Evolutionary conservation across 2,888 invertebrate species (phyloP).

Genomic region (Halocaridina rubra): DNA sequence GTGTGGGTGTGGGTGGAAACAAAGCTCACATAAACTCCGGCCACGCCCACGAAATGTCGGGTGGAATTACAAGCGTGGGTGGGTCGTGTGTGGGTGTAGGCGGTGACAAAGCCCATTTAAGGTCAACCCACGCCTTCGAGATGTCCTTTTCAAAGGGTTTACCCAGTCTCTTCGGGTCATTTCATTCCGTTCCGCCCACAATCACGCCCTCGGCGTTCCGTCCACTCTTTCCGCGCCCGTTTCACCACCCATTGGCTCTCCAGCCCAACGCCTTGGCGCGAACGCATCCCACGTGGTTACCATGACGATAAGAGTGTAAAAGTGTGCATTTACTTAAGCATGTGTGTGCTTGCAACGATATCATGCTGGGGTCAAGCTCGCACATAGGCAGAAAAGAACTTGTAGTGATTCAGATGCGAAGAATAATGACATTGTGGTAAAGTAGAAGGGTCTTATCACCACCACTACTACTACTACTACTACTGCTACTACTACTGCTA

Average conservation of each 20-base stretch:
- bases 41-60: conserved; percentile 16
- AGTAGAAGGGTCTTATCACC: no score
- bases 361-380: background rate
- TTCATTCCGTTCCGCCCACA: conserved; percentile 45
- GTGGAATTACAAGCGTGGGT: background rate
- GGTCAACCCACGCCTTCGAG: background rate
- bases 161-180: conserved; percentile 50
- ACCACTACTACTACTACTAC: no score
- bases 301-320: background rate
- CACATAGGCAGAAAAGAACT: no score
- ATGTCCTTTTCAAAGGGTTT: conserved; percentile 27
- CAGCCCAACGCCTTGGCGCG: conserved; percentile 36
- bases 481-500: no score
- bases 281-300: conserved; percentile 50
- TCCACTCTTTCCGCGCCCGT: conserved; percentile 35
- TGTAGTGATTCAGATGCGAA: no score
- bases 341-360: no score
- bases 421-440: no score
- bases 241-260: conserved; percentile 42
- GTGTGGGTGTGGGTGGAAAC: no score
- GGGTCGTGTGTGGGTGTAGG: no score
- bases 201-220: conserved; percentile 55
- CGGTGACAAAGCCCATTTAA: background rate
- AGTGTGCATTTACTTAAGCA: no score
- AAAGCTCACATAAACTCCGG: background rate